Base-by-base conservation (phyloP, 2,888 invertebrate species). In the Dynastes maya region DNA sequence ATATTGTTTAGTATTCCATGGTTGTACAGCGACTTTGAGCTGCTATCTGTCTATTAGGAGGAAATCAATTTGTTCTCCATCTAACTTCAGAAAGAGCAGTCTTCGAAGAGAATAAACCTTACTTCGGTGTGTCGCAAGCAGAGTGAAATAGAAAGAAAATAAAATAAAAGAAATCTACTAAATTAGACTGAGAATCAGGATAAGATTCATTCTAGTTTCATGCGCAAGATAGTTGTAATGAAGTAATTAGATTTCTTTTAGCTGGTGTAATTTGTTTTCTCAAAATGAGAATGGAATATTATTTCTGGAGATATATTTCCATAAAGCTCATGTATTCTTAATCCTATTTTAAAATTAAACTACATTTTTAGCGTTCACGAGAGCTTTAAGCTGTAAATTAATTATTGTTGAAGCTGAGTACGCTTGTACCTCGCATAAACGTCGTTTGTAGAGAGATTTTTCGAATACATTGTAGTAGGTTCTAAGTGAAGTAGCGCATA, bases 1-100 rank as follows among this genome's bases (percentile, higher is more conserved):
- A 58, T 58, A 22, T 58, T 58, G 22, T 58, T 58, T 58, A 58
- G 55, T 22, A 58, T 58, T 58, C 55, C 22, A 58, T 58, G 55
- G 22, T 6, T 27, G 55, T 58, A 58, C 55, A 16, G 13, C 8
- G 22, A 22, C 55, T n/a, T 58, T 58, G 55, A 58, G 55, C 55
- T 16, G 6, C 55, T 55, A 55, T 55, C 55, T 55, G 16, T 55
- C 55, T 58, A 58, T 22, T 58, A 58, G 55, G 5, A 4, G 22
- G 22, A 58, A 58, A 58, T 16, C 55, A 58, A 58, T 58, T 58
- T 58, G 55, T 58, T 58, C 55, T 8, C 8, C 22, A 58, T 58
- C 55, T 58, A 58, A 58, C 55, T 58, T 53, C 53, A 53, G 2
- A 53, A 16, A 2, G 53, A 53, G 13, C n/a, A 53, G n/a, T 53